Evolutionary conservation across 2,888 invertebrate species (phyloP), one percentile per base, ranked within the genome.

Genomic region (Acronicta alni): DNA sequence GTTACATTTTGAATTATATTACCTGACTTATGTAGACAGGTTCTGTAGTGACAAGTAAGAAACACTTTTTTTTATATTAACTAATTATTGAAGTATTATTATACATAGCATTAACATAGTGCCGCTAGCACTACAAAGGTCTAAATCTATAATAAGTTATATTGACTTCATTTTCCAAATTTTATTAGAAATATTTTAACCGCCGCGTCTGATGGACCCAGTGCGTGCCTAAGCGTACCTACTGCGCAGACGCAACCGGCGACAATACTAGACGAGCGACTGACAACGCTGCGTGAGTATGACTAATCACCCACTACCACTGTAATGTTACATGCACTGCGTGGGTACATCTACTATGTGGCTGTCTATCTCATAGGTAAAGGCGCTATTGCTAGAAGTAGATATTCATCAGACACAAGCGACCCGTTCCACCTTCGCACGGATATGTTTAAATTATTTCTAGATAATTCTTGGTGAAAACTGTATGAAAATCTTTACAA

Each of bases 241-340:
- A 20, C 30, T 39, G 70, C 76, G 73, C 65, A 51, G 55, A 51
- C 71, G 67, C 60, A 67, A 49, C 48, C 32, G 44, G 49, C 57
- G 63, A 77, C 76, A 77, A 72, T 67, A 59, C 63, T 64, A 67
- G 60, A 58, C 47, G 47, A 49, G 57, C 23, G 54, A 42, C 58
- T 70, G 64, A 72, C 76, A 77, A 71, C 45, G 66, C 75, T 62
- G 72, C 60, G 72, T 76, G 69, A 64, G 72, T 77, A 66, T 77
- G 72, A 75, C 75, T 77, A 77, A 75, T 77, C 60, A 71, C 26
- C 57, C 43, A 57, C 55, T 46, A 58, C 32, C 53, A 51, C 43
- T 26, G 47, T 49, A n/a, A n/a, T 37, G 49, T 44, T n/a, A 35
- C 47, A 52, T 17, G 42, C 26, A 20, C 38, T 18, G n/a, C 58